Conservation (phyloP, 2,888 invertebrate genomes). For the Sepiola atlantica region DNA sequence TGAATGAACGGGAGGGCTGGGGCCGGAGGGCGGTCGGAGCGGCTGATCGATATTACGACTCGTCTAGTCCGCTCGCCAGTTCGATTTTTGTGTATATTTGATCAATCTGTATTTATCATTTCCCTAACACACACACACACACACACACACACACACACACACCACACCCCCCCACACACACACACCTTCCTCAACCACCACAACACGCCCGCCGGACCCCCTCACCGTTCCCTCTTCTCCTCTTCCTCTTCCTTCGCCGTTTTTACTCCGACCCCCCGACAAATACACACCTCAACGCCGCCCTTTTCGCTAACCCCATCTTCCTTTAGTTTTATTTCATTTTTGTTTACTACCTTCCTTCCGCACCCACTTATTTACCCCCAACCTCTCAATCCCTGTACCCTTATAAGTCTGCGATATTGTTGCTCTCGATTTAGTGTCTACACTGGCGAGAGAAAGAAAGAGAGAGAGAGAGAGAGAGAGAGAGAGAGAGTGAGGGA, state of each 20-base stretch:
- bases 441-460: not conserved
- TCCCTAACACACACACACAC: not conserved
- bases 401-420: not conserved
- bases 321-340: not conserved
- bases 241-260: not conserved
- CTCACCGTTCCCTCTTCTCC: not conserved
- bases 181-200: not conserved
- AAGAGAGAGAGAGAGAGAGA: not conserved
- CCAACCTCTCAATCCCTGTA: not conserved
- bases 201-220: not conserved
- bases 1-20: not conserved
- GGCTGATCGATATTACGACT: not conserved
- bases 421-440: constrained; percentile 32
- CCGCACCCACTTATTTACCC: not conserved
- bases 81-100: constrained; percentile 23
- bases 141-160: too few species aligned
- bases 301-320: not conserved
- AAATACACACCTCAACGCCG: not conserved
- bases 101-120: constrained; percentile 32
- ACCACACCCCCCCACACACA: not conserved
- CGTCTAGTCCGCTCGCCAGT: not conserved
- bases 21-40: too few species aligned
- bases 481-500: not conserved
- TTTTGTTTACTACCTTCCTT: not conserved
- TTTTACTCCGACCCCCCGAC: not conserved